Conservation (phyloP, 2,113 vertebrate genomes). For the Pseudorectes ferrugineus region DNA sequence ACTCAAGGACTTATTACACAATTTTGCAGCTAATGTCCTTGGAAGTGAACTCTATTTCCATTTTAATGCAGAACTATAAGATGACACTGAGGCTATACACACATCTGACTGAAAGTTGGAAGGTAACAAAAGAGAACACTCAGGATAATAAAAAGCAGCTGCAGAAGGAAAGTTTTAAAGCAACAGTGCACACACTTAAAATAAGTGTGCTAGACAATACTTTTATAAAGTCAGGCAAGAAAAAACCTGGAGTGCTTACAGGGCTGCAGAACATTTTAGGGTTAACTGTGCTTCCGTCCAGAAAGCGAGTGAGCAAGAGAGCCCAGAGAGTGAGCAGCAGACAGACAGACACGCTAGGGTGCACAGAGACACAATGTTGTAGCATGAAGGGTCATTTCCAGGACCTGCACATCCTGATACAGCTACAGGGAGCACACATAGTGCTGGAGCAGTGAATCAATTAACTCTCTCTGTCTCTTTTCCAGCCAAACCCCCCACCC, state of each 20-base stretch:
- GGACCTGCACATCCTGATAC: not conserved
- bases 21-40: not conserved
- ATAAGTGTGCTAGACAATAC: not conserved
- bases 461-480: slow-evolving; percentile 35
- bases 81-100: not conserved
- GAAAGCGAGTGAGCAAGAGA: not conserved
- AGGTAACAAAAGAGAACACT: not conserved
- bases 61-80: not conserved
- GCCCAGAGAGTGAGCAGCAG: not conserved
- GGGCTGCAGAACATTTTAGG: not conserved
- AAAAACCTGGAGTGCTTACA: not conserved
- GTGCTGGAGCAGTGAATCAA: not conserved
- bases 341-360: not conserved
- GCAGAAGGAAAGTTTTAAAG: slow-evolving; percentile 13
- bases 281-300: not conserved
- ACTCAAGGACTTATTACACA: not conserved
- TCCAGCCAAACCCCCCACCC: slow-evolving; percentile 17
- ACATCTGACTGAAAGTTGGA: not conserved
- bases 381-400: not conserved
- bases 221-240: not conserved
- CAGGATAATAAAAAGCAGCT: slow-evolving; percentile 8
- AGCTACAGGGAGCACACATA: not conserved
- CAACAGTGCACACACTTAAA: not conserved
- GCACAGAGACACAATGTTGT: not conserved
- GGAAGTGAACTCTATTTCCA: slow-evolving; percentile 3